Conservation (phyloP, 2,113 vertebrate genomes). For the Anser brachyrhynchus region DNA sequence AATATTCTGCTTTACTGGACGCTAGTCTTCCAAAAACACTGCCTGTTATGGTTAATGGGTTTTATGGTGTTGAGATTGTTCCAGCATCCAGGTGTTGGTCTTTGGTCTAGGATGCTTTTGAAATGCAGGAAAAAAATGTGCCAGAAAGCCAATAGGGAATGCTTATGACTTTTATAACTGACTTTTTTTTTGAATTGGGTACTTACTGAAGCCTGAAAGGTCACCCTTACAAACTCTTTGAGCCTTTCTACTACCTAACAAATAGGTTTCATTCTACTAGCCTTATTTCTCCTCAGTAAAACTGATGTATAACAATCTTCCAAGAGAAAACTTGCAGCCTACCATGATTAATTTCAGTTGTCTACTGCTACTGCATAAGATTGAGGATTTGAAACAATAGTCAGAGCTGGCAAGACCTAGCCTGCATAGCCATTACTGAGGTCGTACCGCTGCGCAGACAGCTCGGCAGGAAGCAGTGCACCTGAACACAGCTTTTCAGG, state of each 20-base stretch:
- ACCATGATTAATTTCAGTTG: not conserved
- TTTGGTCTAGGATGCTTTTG: not conserved
- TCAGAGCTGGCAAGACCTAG: not conserved
- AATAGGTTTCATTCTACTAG: not conserved
- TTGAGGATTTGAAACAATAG: not conserved
- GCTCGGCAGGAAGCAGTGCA: not conserved
- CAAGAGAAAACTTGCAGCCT: not conserved
- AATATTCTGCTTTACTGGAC: not conserved
- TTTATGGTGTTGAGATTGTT: not conserved
- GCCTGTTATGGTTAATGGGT: not conserved
- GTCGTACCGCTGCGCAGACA: not conserved
- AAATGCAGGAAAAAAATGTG: not conserved
- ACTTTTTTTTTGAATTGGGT: not conserved
- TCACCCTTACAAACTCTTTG: not conserved
- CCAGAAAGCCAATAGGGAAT: not conserved
- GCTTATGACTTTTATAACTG: not conserved
- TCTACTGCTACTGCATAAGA: not conserved
- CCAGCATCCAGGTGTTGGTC: not conserved
- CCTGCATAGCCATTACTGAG: not conserved
- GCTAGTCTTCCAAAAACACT: not conserved
- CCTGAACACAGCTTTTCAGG: not conserved
- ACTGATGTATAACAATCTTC: not conserved
- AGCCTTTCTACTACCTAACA: not conserved
- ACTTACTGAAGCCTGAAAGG: not conserved
- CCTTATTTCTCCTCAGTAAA: not conserved